These are phyloP conservation scores for Dinocampus coccinellae DNA, from an alignment of 2,888 invertebrate genomes.

Conservation along the genomic window DNA sequence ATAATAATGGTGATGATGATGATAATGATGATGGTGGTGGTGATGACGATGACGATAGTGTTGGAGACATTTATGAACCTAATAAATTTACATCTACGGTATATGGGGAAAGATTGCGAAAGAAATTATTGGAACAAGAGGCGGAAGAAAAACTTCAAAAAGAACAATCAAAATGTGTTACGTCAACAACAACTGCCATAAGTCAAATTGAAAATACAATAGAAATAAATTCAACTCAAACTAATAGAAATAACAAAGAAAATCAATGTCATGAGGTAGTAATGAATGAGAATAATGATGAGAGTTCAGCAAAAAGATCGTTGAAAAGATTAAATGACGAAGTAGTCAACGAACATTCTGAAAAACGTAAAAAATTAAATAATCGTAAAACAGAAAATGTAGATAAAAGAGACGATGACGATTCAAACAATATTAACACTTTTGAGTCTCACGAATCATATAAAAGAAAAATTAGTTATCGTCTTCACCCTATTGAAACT, in stretches of 20 bases:
- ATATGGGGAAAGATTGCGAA: conserved; percentile 58
- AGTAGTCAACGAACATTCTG: background rate
- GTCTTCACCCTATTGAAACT: background rate
- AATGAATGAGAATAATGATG: background rate
- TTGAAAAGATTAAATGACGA: conserved; percentile 14
- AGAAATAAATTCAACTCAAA: background rate
- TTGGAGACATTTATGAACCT: background rate
- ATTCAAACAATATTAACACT: background rate
- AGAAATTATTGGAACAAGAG: conserved; percentile 45
- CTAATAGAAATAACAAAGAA: conserved; percentile 14
- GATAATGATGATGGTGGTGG: background rate
- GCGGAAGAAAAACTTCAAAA: conserved; percentile 10
- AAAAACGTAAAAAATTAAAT: conserved; percentile 12
- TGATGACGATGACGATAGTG: background rate
- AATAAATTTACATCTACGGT: conserved; percentile 46
- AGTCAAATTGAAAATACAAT: conserved; percentile 4
- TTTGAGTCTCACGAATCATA: background rate
- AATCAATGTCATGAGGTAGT: background rate
- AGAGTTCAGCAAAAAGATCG: conserved; percentile 25
- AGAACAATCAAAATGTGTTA: background rate
- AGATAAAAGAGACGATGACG: background rate
- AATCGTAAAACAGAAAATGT: background rate
- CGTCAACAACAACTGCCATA: background rate
- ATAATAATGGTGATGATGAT: no score
- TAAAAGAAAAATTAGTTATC: background rate